Base-by-base conservation (phyloP, 2,888 invertebrate genomes). In the Polydrusus pterygomalis region DNA sequence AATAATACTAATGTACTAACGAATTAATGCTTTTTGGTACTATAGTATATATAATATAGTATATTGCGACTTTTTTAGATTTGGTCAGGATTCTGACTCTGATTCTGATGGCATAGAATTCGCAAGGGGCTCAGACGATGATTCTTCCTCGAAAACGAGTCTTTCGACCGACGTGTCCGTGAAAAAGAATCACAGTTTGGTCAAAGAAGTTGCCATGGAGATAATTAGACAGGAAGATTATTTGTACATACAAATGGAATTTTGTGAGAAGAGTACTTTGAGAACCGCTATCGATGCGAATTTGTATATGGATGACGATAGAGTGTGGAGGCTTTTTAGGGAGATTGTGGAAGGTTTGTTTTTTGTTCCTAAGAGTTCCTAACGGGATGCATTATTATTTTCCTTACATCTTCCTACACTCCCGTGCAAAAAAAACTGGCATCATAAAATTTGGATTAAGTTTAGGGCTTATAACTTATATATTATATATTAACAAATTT, bases 221-320 rank as follows among this genome's bases (percentile, higher is more conserved):
- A 75, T 74, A 56, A 74, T 77, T 62, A 81, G 75, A 68, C 77
- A 81, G 70, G 80, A 78, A 11, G 83, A 83, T 84, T 93, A 93
- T 72, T 92, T 98, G 89, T 97, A 96, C 85, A 96, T 96, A 81
- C 96, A 99, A 89, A 99, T 99, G 99, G 99, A 99, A 88, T 98
- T 97, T 87, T 99, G 99, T 87, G 98, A 98, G 85, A 98, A 97
- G 84, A 96, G 95, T 82, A 99, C 99, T 0, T 88, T 97, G 38
- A 90, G 93, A 83, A 95, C 93, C 77, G 96, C 97, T 2, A 98
- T 98, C 77, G 98, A 98, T 88, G 91, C 92, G 75, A 93, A 93
- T 18, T 86, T 97, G 43, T 93, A 92, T 85, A 88, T 92, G 82
- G 95, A 98, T 81, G 90, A 91, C 38, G 93, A 94, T 82, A 89